Conservation (phyloP, 1,140 invertebrate species). For the Aradophagus sp. region DNA sequence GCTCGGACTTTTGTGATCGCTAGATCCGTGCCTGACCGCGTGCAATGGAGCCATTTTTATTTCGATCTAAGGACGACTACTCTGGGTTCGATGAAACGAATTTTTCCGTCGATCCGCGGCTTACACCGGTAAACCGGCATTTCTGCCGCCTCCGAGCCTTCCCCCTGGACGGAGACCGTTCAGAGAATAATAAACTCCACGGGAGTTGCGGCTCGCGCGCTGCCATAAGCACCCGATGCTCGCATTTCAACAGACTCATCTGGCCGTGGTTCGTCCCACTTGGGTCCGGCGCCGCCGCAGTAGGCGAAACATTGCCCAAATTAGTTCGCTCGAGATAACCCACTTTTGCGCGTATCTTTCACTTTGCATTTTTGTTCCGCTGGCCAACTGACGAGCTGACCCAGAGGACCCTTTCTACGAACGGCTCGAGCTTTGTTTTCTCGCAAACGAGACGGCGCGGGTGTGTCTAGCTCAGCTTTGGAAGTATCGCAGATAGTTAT, state of each 20-base stretch:
- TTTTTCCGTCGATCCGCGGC: conserved; percentile 59
- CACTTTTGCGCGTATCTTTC: conserved; percentile 34
- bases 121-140: conserved; percentile 50
- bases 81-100: conserved; percentile 71
- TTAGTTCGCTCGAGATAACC: conserved; percentile 35
- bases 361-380: conserved; percentile 26
- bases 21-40: conserved; percentile 60
- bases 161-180: conserved; percentile 59
- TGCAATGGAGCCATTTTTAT: conserved; percentile 72
- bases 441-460: no score
- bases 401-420: conserved; percentile 8
- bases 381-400: background rate
- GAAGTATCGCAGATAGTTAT: no score
- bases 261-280: conserved; percentile 38
- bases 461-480: no score
- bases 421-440: no score
- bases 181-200: conserved; percentile 67
- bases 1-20: conserved; percentile 39
- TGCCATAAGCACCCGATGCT: no score
- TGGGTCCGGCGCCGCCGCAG: conserved; percentile 7
- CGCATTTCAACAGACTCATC: conserved; percentile 13
- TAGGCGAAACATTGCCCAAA: conserved; percentile 38
- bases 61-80: conserved; percentile 71
- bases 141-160: conserved; percentile 37
- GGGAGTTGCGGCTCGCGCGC: conserved; percentile 55